Conservation (phyloP, 2,888 invertebrate species). For the Phragmatobia fuliginosa region DNA sequence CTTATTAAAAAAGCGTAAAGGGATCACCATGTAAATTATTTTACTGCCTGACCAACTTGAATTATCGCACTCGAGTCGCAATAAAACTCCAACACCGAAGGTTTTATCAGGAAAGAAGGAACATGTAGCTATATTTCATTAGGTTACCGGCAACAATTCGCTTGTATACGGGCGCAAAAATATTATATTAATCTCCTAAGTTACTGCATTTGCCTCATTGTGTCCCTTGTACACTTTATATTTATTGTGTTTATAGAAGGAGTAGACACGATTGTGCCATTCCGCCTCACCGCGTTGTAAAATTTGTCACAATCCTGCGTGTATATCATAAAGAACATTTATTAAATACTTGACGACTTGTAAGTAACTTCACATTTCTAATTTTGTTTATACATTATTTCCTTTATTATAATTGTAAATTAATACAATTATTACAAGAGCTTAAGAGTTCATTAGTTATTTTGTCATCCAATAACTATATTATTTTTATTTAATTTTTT, state of each 20-base stretch:
- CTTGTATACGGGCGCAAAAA: constrained; percentile 76
- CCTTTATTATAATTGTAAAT: no score
- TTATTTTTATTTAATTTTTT: no score
- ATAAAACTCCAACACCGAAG: constrained; percentile 80
- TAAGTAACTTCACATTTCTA: neutral
- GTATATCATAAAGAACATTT: constrained; percentile 50
- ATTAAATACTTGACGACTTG: constrained; percentile 29
- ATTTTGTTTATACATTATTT: neutral
- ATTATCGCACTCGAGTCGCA: constrained; percentile 77
- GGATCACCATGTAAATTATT: constrained; percentile 82
- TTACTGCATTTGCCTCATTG: constrained; percentile 74
- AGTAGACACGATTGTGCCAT: constrained; percentile 66
- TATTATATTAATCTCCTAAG: constrained; percentile 81
- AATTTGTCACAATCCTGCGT: constrained; percentile 64
- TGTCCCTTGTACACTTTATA: constrained; percentile 71
- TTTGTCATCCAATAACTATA: no score
- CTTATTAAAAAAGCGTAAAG: constrained; percentile 65
- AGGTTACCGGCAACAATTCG: constrained; percentile 74
- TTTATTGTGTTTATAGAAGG: constrained; percentile 69
- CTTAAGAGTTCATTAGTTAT: no score
- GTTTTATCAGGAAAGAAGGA: constrained; percentile 81
- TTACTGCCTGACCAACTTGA: constrained; percentile 74
- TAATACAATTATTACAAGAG: no score
- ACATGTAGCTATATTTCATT: constrained; percentile 84
- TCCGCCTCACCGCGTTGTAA: constrained; percentile 60